Base-by-base conservation (phyloP, 2,888 invertebrate species). In the Entomobrya multifasciata region DNA sequence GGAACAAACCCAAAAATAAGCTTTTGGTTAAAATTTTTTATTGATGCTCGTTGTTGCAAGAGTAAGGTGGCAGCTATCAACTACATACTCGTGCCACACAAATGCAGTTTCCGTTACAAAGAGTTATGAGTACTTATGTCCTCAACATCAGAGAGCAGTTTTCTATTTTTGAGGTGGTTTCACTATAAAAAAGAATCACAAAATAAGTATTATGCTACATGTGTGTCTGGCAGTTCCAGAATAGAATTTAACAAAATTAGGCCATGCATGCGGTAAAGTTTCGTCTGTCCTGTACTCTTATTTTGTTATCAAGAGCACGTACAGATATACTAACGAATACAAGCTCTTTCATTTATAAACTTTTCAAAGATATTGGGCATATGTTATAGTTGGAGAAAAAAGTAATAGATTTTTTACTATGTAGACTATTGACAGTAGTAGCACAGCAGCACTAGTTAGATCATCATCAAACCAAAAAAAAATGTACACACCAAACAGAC, bases 161-260 rank as follows among this genome's bases (percentile, higher is more conserved):
- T 70, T 44, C 81, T 81, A 65, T 57, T 81, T 81, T 83, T 67
- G 30, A 83, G 76, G 83, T 65, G 83, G 65, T 76, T 83, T 83
- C 65, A 65, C 72, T 76, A 44, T 76, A 83, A 76, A 74, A 76
- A 76, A n/a, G n/a, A n/a, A n/a, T n/a, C n/a, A n/a, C 65, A 83
- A 76, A 13, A 76, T 36, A 76, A 74, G 57, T 76, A 30, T 41
- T 47, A 62, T 15, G 74, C 60, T 74, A 65, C 36, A 27, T 41
- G 41, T 84, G 70, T 52, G 67, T 78, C 67, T 84, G 84, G 84
- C 84, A 84, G 84, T 78, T 84, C 84, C 77, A 84, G 70, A 78
- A 77, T 78, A 78, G 67, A 84, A 55, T 70, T 76, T 74, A 74
- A 52, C 36, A 55, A 57, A 76, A 76, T 76, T 76, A 57, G 76